Evolutionary conservation across 2,888 invertebrate genomes (phyloP), one percentile per base, ranked within the genome.

Genomic region (Tuberolachnus salignus): DNA sequence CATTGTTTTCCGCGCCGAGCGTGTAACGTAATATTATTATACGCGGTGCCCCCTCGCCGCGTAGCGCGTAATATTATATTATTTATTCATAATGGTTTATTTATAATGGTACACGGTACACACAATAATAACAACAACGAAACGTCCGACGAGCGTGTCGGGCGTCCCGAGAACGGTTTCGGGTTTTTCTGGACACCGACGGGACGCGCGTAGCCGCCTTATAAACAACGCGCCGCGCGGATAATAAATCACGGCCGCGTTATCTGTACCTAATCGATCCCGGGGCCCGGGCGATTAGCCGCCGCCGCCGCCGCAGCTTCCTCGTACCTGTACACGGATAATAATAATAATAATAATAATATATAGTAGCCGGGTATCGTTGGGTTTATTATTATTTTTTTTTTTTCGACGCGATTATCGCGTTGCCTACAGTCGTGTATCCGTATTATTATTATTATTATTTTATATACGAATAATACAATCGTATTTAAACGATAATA

Each of bases 181-280:
- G n/a, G n/a, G n/a, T n/a, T n/a, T n/a, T n/a, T n/a, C n/a, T n/a
- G n/a, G n/a, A n/a, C n/a, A n/a, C n/a, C n/a, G n/a, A n/a, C n/a
- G n/a, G n/a, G n/a, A n/a, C n/a, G n/a, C n/a, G n/a, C 26, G 26
- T 59, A 55, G 19, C 19, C 19, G 26, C 59, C 26, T 23, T 16
- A 59, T 23, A 23, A 59, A 59, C 49, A 16, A 13, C 16, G 8
- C 55, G 1, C 11, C 53, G 16, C 70, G 71, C 71, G 57, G 59
- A 57, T 21, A 59, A 71, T 71, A 71, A 71, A 71, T 71, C 71
- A 61, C 72, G 61, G 1, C 19, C 61, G 46, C 57, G 72, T 73
- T 73, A 73, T 73, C 72, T 73, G 51, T 73, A 34, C 51, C 61
- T 34, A 73, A 73, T 73, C 72, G 72, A 73, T 73, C 51, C 61